Conservation (phyloP, 2,888 invertebrate genomes). For the Scaptomyza parva region DNA sequence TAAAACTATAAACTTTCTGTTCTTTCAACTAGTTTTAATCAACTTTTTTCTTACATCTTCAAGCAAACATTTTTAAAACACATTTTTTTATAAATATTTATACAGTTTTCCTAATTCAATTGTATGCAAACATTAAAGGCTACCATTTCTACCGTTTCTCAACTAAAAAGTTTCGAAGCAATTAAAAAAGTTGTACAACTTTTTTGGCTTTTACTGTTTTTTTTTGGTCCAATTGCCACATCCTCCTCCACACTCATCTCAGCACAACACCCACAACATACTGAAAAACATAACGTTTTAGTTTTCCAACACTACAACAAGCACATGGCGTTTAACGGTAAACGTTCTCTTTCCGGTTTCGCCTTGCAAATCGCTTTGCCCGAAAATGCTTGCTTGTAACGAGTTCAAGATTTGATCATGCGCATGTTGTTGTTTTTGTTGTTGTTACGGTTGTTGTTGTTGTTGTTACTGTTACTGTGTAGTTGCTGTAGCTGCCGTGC, state of each 20-base stretch:
- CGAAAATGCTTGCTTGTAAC: slow-evolving; percentile 59
- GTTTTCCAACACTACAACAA: slow-evolving; percentile 6
- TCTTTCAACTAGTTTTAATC: no score
- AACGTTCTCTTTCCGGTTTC: slow-evolving; percentile 64
- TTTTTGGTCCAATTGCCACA: not conserved
- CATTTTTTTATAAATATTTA: no score
- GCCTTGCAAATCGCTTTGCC: slow-evolving; percentile 53
- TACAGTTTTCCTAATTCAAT: no score
- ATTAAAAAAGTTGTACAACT: not conserved
- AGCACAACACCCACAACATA: slow-evolving; percentile 33
- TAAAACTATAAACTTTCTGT: no score
- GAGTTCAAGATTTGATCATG: slow-evolving; percentile 62
- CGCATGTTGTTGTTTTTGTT: slow-evolving; percentile 51
- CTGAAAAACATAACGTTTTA: not conserved
- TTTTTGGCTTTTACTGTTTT: not conserved
- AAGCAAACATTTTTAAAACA: no score
- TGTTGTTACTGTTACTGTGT: slow-evolving; percentile 43
- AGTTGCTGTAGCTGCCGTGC: slow-evolving; percentile 63
- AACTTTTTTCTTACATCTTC: no score
- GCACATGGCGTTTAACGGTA: slow-evolving; percentile 39
- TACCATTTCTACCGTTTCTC: not conserved
- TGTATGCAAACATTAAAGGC: no score
- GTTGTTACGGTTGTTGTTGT: slow-evolving; percentile 47
- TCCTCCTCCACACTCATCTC: not conserved
- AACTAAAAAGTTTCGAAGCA: not conserved